Evolutionary conservation across 2,888 invertebrate species (phyloP).

Genomic region (Vandiemenella viatica): DNA sequence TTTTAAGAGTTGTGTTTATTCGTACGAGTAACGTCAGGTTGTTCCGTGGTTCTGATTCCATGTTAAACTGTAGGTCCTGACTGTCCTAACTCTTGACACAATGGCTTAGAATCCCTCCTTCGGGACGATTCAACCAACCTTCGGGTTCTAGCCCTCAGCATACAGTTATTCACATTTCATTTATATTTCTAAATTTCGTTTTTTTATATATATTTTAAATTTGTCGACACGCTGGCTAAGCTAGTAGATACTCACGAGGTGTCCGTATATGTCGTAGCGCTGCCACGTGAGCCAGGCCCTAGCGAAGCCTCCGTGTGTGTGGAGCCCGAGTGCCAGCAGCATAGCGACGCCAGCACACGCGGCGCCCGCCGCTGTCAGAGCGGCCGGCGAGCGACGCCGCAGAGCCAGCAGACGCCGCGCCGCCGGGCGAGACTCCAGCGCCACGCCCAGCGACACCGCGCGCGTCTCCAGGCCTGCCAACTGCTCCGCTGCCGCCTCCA

Average conservation of each 20-base stretch:
- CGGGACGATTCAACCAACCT: no score
- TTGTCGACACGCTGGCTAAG: no score
- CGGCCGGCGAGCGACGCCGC: neutral
- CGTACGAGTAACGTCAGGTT: no score
- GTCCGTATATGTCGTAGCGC: constrained; percentile 20
- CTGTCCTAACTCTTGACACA: no score
- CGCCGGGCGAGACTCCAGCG: neutral
- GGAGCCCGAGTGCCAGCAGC: constrained; percentile 18
- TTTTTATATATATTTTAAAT: no score
- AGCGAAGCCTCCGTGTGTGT: constrained; percentile 22
- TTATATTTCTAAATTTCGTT: no score
- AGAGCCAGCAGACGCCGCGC: neutral
- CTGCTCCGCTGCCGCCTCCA: neutral
- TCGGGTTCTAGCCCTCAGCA: no score
- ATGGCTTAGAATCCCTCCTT: no score
- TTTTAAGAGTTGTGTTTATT: no score
- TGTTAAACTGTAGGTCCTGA: no score
- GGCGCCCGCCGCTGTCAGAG: neutral
- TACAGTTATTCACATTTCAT: no score
- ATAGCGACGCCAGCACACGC: neutral
- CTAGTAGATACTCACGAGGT: constrained; percentile 16
- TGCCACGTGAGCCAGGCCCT: constrained; percentile 23
- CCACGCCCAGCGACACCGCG: neutral
- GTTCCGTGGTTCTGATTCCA: no score
- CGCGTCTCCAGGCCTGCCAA: neutral